These are phyloP conservation scores for Anarhynchus alexandrinus DNA, from an alignment of 2,113 vertebrate genomes.

Conservation along the genomic window DNA sequence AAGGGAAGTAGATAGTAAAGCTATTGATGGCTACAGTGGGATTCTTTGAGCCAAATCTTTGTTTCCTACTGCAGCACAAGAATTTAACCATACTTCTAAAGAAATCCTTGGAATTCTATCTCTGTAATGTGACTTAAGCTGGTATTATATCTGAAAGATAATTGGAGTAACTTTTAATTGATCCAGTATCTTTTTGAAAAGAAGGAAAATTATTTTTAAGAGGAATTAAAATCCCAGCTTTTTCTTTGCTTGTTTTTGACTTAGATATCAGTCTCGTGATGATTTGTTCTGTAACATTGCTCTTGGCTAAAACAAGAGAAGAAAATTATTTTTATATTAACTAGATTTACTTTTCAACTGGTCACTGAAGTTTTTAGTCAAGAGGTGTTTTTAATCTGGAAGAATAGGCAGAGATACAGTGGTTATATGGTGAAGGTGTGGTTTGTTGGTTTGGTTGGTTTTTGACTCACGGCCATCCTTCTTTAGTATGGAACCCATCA, in stretches of 20 bases:
- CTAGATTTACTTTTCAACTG: background rate
- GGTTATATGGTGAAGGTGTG: background rate
- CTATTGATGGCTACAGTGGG: background rate
- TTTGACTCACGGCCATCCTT: background rate
- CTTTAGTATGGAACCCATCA: background rate
- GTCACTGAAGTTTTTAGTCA: background rate
- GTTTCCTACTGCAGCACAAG: background rate
- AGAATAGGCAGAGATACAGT: background rate
- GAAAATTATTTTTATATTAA: background rate
- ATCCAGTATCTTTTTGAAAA: background rate
- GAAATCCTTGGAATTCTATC: background rate
- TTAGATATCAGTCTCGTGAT: background rate
- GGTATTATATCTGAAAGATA: background rate
- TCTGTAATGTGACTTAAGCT: background rate
- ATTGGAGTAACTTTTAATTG: background rate
- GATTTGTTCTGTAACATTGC: background rate
- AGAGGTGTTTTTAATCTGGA: background rate
- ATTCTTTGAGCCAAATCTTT: background rate
- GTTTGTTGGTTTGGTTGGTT: rapidly evolving
- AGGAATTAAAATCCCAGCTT: background rate
- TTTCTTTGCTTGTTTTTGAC: background rate
- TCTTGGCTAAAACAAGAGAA: background rate
- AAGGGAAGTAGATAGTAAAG: background rate
- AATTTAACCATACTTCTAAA: background rate
- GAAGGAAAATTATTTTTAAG: background rate